These are phyloP conservation scores for Charaxes varanes DNA, from an alignment of 1,140 invertebrate species.

Conservation along the genomic window DNA sequence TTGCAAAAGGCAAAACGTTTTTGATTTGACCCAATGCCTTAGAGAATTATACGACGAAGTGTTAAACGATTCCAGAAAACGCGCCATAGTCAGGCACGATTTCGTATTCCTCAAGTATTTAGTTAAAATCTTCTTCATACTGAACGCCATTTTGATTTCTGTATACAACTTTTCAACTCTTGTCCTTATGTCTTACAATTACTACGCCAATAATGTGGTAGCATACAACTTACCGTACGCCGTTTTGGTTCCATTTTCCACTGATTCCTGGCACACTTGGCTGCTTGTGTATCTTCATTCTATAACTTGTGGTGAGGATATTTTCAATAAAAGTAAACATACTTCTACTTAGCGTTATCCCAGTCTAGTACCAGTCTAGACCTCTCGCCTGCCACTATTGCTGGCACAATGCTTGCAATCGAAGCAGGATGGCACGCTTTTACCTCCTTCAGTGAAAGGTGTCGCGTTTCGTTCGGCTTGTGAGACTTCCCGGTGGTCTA, in stretches of 20 bases:
- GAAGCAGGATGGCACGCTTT: no score
- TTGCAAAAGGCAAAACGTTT: conserved; percentile 31
- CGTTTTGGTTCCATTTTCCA: conserved; percentile 37
- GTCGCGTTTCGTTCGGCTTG: no score
- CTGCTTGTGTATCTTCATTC: conserved; percentile 34
- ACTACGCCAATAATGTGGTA: conserved; percentile 24
- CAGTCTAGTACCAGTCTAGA: no score
- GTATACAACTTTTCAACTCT: conserved; percentile 48
- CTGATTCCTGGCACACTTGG: conserved; percentile 34
- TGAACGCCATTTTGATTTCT: conserved; percentile 38
- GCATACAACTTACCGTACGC: conserved; percentile 36
- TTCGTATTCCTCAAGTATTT: conserved; percentile 31
- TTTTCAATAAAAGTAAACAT: no score
- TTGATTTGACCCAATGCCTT: conserved; percentile 25
- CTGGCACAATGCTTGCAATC: no score
- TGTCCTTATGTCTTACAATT: conserved; percentile 33
- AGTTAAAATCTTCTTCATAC: conserved; percentile 42
- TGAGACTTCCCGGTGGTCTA: no score
- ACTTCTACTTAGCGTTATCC: no score
- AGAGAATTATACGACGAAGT: conserved; percentile 24
- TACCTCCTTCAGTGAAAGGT: no score
- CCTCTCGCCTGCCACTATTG: no score
- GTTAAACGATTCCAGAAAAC: conserved; percentile 22
- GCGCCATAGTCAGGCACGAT: conserved; percentile 23
- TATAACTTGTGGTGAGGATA: conserved; percentile 37